phyloP scores from a whole-genome alignment of 1,140 invertebrate species.

The Drosophila elegans region DNA sequence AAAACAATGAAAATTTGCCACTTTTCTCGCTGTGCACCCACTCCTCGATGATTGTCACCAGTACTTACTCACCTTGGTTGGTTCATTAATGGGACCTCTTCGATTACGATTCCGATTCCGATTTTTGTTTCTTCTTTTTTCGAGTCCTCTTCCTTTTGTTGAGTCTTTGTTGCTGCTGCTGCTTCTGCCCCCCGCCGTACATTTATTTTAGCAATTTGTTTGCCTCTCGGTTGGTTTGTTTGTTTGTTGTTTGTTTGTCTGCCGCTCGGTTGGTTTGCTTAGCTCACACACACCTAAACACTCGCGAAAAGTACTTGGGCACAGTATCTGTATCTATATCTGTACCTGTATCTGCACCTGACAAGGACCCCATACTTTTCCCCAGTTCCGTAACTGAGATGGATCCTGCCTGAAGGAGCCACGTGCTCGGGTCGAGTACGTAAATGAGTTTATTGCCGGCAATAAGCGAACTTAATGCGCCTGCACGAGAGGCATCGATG shows the following conservation, averaged over 20 bases:
- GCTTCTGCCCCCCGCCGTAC: constrained; percentile 54
- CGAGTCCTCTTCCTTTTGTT: constrained; percentile 61
- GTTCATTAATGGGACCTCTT: constrained; percentile 55
- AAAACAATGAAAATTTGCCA: neutral
- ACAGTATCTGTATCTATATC: constrained; percentile 24
- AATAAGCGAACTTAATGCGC: constrained; percentile 49
- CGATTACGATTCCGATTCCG: constrained; percentile 39
- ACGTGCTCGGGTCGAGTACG: constrained; percentile 28
- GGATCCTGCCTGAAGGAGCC: constrained; percentile 23
- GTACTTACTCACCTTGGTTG: constrained; percentile 49
- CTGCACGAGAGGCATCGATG: constrained; percentile 49
- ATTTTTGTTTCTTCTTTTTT: constrained; percentile 58
- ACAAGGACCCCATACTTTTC: constrained; percentile 19
- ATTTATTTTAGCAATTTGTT: constrained; percentile 68
- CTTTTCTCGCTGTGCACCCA: constrained; percentile 30
- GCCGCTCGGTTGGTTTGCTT: constrained; percentile 27
- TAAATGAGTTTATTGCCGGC: constrained; percentile 56
- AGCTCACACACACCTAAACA: constrained; percentile 41
- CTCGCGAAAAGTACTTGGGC: constrained; percentile 27
- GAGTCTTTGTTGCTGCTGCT: constrained; percentile 51
- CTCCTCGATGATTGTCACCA: constrained; percentile 34
- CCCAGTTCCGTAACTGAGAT: constrained; percentile 9
- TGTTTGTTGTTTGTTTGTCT: constrained; percentile 26
- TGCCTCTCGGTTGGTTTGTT: constrained; percentile 31
- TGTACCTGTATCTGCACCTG: constrained; percentile 8